These are phyloP conservation scores for Delichon dasypus DNA, from an alignment of 2,797 vertebrate genomes.

Conservation along the genomic window DNA sequence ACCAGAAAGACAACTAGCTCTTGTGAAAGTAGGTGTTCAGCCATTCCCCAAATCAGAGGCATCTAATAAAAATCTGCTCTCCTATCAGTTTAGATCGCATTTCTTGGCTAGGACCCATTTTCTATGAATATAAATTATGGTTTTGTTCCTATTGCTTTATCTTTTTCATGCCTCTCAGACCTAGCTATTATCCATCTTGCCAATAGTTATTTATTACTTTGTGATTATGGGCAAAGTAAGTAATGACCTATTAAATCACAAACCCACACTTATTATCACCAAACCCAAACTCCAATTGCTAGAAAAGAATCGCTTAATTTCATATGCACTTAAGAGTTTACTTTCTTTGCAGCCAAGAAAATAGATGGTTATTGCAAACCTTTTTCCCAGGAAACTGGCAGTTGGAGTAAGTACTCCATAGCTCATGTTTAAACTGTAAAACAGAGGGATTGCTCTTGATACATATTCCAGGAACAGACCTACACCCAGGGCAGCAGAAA, in stretches of 20 bases:
- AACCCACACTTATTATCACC: conserved; percentile 45
- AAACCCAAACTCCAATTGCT: conserved; percentile 28
- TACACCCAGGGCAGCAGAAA: conserved; percentile 5
- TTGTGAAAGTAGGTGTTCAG: not conserved
- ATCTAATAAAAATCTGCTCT: not conserved
- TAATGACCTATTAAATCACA: conserved; percentile 65
- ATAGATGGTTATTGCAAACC: conserved; percentile 25
- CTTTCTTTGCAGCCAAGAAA: conserved; percentile 8
- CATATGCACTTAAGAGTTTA: conserved; percentile 3
- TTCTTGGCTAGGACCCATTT: not conserved
- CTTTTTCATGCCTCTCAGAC: conserved; percentile 51
- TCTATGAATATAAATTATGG: not conserved
- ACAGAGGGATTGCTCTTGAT: conserved; percentile 3
- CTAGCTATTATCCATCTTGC: conserved; percentile 55
- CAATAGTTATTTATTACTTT: conserved; percentile 59
- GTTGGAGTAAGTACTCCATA: not conserved
- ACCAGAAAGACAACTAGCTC: not conserved
- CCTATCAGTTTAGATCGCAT: not conserved
- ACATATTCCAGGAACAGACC: conserved; percentile 11
- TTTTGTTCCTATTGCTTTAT: conserved; percentile 26
- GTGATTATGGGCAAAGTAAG: conserved; percentile 50
- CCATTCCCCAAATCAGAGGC: not conserved
- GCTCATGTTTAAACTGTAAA: conserved; percentile 47
- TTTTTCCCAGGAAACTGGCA: conserved; percentile 48
- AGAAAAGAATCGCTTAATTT: conserved; percentile 30